Evolutionary conservation across 2,888 invertebrate genomes (phyloP), one percentile per base, ranked within the genome.

Genomic region (Ecliptopera silaceata): DNA sequence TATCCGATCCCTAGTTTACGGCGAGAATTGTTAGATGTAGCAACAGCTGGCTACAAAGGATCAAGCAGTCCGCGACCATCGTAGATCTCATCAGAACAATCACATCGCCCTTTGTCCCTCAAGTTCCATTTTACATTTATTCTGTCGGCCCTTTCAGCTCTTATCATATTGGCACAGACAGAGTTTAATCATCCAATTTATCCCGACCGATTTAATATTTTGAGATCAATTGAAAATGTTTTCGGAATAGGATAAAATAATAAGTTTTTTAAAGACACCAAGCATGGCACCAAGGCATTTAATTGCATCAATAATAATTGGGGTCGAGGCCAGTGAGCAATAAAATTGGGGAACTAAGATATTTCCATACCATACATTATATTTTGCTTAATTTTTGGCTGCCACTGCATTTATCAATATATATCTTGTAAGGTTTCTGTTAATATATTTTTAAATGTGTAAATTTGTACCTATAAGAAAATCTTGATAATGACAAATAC

Each of bases 101-200:
- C 80, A 79, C 71, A 65, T 65, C 68, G 68, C 79, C 76, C 75
- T 83, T 81, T 84, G 80, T 81, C 70, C 79, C 55, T 72, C 72
- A 78, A 80, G 82, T 83, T 80, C 77, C 80, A 82, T 81, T 85
- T 83, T 82, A 81, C 80, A 80, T 82, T 82, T 77, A 77, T 72
- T 74, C 66, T 71, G 67, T 67, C 71, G 70, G 69, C 72, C 79
- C 77, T 79, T 83, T 82, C 80, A 75, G 76, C 77, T 80, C 82
- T 88, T 88, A 88, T 89, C 88, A 75, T 83, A 85, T 88, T 86
- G 86, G 80, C 84, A 79, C 84, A 87, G 84, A 74, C 78, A 70
- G 74, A 75, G 76, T 80, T 81, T 82, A 85, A 85, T 84, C 84
- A 82, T 78, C 80, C 82, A 82, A 84, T 86, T 82, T 79, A 72